These are phyloP conservation scores for Bombyx mori DNA, from an alignment of 1,140 invertebrate species.

Conservation along the genomic window ASM3026992v2 NC_085119.1:2997501-2998000, in stretches of 20 bases:
- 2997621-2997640: conserved; percentile 29
- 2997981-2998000: too few relatives aligned
- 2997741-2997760: neutral
- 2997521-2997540: conserved; percentile 18
- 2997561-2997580: conserved; percentile 26
- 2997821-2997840: too few relatives aligned
- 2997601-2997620: conserved; percentile 1
- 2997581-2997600: conserved; percentile 3
- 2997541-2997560: conserved; percentile 16
- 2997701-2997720: conserved; percentile 11
- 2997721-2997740: conserved; percentile 17
- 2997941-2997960: too few relatives aligned
- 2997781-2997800: too few relatives aligned
- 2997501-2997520: neutral
- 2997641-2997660: conserved; percentile 52
- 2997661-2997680: conserved; percentile 50
- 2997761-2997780: too few relatives aligned
- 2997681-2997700: conserved; percentile 26
- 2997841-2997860: too few relatives aligned
- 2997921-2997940: too few relatives aligned
- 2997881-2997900: too few relatives aligned
- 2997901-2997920: too few relatives aligned
- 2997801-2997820: too few relatives aligned
- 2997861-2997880: too few relatives aligned
- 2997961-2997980: too few relatives aligned